Percentiles rank a stretch among this genome's conserved stretches.
Conservation (phyloP, 2,888 invertebrate genomes). For the Micropterix aruncella region DNA sequence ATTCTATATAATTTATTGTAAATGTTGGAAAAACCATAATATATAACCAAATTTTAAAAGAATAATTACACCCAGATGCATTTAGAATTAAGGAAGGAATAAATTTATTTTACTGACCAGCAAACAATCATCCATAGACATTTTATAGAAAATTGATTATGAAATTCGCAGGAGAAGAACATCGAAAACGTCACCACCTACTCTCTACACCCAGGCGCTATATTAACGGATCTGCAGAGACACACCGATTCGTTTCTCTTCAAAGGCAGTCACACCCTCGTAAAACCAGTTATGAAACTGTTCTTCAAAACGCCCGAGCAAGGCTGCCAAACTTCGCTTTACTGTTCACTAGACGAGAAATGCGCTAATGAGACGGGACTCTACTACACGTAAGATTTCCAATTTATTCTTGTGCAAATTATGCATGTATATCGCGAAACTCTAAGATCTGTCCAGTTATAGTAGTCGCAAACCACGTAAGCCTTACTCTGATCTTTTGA, state of each 20-base stretch:
- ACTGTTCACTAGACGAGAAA: conserved; percentile 51
- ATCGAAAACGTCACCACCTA: conserved; percentile 40
- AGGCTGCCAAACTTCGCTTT: conserved; percentile 61
- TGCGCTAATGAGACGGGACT: conserved; percentile 40
- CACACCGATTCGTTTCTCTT: conserved; percentile 29
- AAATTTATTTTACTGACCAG: no score
- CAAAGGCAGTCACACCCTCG: conserved; percentile 19
- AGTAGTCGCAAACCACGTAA: no score
- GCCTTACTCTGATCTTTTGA: no score
- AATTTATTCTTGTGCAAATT: no score
- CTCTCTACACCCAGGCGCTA: conserved; percentile 48
- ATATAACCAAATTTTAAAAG: no score
- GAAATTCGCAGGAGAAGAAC: conserved; percentile 19
- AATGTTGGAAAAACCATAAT: no score
- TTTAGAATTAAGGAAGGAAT: no score
- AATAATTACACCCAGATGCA: no score
- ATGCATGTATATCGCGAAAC: no score
- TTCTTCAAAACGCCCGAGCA: conserved; percentile 44
- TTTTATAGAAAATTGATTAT: conserved; percentile 3
- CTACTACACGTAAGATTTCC: conserved; percentile 37
- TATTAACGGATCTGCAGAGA: conserved; percentile 48
- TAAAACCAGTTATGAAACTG: conserved; percentile 20
- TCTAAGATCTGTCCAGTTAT: no score
- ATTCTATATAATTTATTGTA: no score
- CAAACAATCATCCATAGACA: no score